These are phyloP conservation scores for Pseudolaguvia tuberculata DNA, from an alignment of 2,113 vertebrate genomes.

Conservation along the genomic window DNA sequence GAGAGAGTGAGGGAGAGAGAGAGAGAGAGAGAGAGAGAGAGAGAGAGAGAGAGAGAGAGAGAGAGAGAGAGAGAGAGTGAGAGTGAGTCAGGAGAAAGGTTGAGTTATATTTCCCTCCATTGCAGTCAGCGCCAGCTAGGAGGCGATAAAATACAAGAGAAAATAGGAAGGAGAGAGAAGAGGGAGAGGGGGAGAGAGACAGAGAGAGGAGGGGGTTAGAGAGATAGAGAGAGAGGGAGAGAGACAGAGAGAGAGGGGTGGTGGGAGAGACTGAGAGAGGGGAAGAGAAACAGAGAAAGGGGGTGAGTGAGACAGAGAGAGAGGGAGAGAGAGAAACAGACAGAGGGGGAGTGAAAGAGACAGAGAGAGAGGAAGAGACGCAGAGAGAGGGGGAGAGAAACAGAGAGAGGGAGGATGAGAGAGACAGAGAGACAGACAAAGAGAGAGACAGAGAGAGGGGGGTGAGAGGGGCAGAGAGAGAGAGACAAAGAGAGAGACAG, in stretches of 20 bases:
- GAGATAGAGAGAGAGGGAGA: not conserved
- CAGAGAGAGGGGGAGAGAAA: not conserved
- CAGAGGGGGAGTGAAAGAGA: not conserved
- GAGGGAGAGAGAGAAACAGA: not conserved
- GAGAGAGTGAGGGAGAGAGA: not conserved
- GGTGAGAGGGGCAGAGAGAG: not conserved
- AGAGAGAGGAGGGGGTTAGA: no score
- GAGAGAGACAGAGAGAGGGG: not conserved
- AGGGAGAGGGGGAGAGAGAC: not conserved
- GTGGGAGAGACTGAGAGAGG: not conserved
- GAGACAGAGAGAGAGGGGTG: not conserved
- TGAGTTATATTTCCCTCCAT: slow-evolving; percentile 1
- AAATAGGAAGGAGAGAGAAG: not conserved
- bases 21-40: not conserved
- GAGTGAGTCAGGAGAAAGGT: not conserved
- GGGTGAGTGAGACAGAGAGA: not conserved
- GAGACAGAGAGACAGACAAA: not conserved
- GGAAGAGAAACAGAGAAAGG: not conserved
- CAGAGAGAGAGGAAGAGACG: no score
- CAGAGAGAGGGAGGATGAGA: not conserved
- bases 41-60: not conserved
- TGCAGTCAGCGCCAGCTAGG: slow-evolving; percentile 14
- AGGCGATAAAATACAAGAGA: slow-evolving; percentile 19
- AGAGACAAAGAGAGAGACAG: not conserved
- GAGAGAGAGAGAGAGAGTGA: not conserved